Base-by-base conservation (phyloP, 2,113 vertebrate species). In the Channa argus region DNA sequence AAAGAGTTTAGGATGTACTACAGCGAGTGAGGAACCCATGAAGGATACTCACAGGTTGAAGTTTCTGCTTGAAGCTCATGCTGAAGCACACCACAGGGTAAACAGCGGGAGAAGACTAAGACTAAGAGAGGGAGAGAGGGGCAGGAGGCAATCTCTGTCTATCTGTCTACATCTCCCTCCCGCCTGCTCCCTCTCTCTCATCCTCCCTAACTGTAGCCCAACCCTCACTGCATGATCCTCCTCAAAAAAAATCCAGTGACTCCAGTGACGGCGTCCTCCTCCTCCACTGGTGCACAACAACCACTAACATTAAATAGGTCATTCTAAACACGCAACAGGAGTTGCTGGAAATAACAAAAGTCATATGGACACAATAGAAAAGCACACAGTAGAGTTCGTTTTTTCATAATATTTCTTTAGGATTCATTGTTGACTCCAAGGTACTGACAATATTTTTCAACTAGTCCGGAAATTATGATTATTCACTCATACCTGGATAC, bases 61-160 rank as follows among this genome's bases (percentile, higher is more conserved):
- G 93, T 92, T 86, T 90, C 63, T 91, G 86, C 83, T 71, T 78
- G 86, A 94, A 83, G 91, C 93, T 96, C 95, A 94, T 95, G 89
- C 59, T 89, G 90, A 77, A 64, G 74, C 55, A 66, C 75, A 79
- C 58, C 67, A 75, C 85, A 51, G 81, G 70, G 55, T 82, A 61
- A 86, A 85, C 76, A 58, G 78, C 43, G 51, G 79, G 77, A 85
- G 54, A 70, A 64, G 65, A 90, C 71, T 24, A 51, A 72, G 55
- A 74, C 59, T 13, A 62, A 82, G 59, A 72, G 11, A 52, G 13
- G 36, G 34, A 14, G 36, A 39, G 51, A 62, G 59, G 36, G 74
- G 66, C 46, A 69, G 38, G 65, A 50, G 69, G 67, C 50, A 51
- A 72, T 75, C 59, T 65, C 63, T 70, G 58, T 82, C 61, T 9